Percentiles rank a stretch among this genome's conserved stretches.
Conservation (phyloP, 92 coral and sea anemone genomes). For the Porites divaricata region DNA sequence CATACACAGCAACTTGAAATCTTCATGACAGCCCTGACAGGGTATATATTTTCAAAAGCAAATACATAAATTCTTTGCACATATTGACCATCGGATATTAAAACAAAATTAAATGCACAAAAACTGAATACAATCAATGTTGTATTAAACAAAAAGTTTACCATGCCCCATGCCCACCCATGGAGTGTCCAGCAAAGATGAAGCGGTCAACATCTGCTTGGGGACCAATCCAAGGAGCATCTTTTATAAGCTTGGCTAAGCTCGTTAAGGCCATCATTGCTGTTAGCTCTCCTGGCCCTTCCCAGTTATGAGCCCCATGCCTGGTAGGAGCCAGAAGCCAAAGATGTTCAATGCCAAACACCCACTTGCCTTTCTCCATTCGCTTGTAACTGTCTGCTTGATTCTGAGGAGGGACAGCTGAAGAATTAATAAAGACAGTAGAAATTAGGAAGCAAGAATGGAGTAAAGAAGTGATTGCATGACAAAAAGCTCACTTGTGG, state of each 20-base stretch:
- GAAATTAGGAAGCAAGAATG: not conserved
- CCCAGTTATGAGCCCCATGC: constrained; percentile 99
- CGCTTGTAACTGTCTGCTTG: constrained; percentile 99
- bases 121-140: too few species aligned
- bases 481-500: too few species aligned
- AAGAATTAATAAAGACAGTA: not conserved
- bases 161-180: constrained; percentile 99
- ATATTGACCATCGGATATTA: too few species aligned
- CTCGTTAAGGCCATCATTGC: constrained; percentile 87
- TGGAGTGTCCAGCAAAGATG: constrained; percentile 97
- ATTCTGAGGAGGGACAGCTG: constrained; percentile 94
- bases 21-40: too few species aligned
- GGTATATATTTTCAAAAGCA: too few species aligned
- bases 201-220: constrained; percentile 78
- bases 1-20: too few species aligned
- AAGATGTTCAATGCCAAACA: constrained; percentile 94
- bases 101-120: too few species aligned
- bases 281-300: constrained; percentile 97
- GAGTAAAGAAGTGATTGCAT: too few species aligned
- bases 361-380: constrained; percentile 86
- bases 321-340: constrained; percentile 97
- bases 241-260: constrained; percentile 75
- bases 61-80: too few species aligned
- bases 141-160: constrained; percentile 14
- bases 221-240: constrained; percentile 63